Evolutionary conservation across 2,888 invertebrate species (phyloP).

Genomic region (Oasisia sp.): DNA sequence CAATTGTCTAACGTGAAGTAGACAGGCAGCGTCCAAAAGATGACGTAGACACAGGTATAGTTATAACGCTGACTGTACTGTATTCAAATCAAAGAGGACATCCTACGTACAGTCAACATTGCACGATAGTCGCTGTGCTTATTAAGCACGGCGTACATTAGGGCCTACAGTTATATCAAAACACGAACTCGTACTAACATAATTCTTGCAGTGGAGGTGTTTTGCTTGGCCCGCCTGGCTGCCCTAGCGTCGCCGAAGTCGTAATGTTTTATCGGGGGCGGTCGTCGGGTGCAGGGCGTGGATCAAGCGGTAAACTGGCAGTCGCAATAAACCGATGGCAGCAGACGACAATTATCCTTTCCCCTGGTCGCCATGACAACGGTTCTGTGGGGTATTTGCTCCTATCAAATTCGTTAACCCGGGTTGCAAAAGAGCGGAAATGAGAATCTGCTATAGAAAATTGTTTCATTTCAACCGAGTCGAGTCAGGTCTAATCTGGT

Average conservation of each 20-base stretch:
- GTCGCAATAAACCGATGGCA: not conserved
- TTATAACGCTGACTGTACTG: too few relatives aligned
- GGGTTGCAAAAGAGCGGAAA: not conserved
- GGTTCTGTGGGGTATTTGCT: not conserved
- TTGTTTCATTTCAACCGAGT: not conserved
- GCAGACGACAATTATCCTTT: constrained; percentile 17
- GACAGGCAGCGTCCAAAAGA: too few relatives aligned
- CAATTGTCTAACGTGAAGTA: too few relatives aligned
- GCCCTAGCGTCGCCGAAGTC: not conserved
- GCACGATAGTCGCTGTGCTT: too few relatives aligned
- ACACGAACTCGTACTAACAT: not conserved
- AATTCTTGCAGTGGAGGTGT: not conserved
- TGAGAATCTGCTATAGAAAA: not conserved
- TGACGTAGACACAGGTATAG: too few relatives aligned
- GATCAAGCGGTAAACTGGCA: not conserved
- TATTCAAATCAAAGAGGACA: too few relatives aligned
- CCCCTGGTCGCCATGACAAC: not conserved
- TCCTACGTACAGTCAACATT: too few relatives aligned
- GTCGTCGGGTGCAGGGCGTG: not conserved
- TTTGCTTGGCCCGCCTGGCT: not conserved
- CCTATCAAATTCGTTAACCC: not conserved
- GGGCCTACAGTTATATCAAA: not conserved
- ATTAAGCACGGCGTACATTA: too few relatives aligned
- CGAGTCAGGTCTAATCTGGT: not conserved
- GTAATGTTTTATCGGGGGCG: not conserved